These are phyloP conservation scores for Hydrochoerus hydrochaeris DNA, from an alignment of 2,113 vertebrate genomes.

Conservation along the genomic window DNA sequence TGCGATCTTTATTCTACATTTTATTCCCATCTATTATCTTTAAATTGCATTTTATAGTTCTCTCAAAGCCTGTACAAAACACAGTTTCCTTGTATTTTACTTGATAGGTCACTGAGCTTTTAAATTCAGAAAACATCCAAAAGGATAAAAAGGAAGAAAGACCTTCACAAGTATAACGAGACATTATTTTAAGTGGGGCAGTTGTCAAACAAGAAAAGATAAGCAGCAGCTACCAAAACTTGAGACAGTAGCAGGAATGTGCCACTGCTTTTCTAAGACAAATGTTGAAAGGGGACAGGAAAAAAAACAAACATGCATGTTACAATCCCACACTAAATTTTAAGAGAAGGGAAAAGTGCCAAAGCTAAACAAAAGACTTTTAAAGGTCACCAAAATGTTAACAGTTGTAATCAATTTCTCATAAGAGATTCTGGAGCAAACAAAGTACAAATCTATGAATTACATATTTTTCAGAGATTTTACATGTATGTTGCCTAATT, in stretches of 20 bases:
- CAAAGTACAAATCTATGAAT: neutral
- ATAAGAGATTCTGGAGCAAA: neutral
- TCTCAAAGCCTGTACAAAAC: neutral
- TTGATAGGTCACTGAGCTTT: neutral
- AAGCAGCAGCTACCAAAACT: neutral
- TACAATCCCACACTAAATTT: neutral
- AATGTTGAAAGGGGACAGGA: neutral
- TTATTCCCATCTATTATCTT: neutral
- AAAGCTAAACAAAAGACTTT: neutral
- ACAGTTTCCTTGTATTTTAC: neutral
- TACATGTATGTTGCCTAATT: neutral
- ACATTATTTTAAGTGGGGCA: neutral
- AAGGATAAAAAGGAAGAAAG: neutral
- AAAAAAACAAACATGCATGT: neutral
- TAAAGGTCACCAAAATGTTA: neutral
- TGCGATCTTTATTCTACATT: neutral
- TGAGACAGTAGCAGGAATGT: neutral
- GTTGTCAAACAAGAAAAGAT: neutral
- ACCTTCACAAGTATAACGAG: neutral
- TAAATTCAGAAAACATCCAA: constrained; percentile 2
- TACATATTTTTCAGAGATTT: neutral
- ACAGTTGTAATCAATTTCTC: neutral
- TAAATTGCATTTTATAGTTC: neutral
- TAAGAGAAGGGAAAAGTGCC: neutral
- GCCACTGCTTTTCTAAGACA: neutral